These are phyloP conservation scores for Stenolophus ochropezus DNA, from an alignment of 2,888 invertebrate species.

Conservation along the genomic window DNA sequence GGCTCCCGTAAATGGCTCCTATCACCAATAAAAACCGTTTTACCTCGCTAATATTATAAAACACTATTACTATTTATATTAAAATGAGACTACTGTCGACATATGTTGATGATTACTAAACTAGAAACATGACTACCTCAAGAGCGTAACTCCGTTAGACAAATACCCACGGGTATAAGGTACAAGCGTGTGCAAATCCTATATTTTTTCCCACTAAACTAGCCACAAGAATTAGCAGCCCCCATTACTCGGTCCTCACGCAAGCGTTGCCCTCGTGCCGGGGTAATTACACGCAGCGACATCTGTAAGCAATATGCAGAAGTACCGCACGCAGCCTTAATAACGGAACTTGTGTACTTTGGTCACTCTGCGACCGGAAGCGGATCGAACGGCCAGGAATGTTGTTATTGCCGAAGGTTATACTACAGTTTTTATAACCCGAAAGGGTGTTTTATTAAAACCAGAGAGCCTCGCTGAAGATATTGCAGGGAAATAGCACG, in stretches of 20 bases:
- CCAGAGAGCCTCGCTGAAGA: too few relatives aligned
- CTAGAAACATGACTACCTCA: too few relatives aligned
- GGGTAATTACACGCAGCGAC: conserved; percentile 49
- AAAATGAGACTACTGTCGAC: too few relatives aligned
- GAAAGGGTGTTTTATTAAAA: background rate
- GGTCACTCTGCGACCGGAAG: background rate
- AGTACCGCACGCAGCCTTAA: conserved; percentile 38
- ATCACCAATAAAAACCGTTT: too few relatives aligned
- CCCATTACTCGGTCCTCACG: conserved; percentile 17
- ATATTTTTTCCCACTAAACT: background rate
- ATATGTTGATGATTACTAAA: too few relatives aligned
- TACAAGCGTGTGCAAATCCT: background rate
- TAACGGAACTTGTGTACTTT: conserved; percentile 46
- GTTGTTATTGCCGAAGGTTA: background rate
- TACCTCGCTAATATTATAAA: too few relatives aligned
- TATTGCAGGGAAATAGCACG: too few relatives aligned
- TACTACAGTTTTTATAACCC: background rate
- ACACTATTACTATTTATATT: too few relatives aligned
- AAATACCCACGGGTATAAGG: background rate
- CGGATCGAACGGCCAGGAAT: background rate
- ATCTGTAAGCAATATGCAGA: conserved; percentile 51
- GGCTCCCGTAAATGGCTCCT: too few relatives aligned
- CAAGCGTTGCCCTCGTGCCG: conserved; percentile 10
- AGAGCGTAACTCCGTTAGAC: background rate
- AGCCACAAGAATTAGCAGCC: conserved; percentile 27